Conservation (phyloP, 2,888 invertebrate species). For the Drosophila nigricruria region DNA sequence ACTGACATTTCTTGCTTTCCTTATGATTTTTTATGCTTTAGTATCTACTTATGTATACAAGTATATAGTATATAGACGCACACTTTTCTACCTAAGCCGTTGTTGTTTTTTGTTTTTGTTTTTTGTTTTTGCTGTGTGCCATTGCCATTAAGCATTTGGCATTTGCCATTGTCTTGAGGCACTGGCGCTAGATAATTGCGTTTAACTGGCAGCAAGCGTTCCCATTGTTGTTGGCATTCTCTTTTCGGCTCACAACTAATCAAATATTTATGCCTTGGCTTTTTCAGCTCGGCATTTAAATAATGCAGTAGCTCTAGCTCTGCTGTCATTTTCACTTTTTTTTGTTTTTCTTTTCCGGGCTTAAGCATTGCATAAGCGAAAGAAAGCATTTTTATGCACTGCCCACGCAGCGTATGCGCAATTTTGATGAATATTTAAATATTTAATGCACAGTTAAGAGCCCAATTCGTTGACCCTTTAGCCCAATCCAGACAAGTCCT, state of each 20-base stretch:
- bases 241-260: slow-evolving; percentile 53
- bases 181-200: slow-evolving; percentile 57
- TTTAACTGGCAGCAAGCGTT: slow-evolving; percentile 32
- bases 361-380: slow-evolving; percentile 37
- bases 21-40: slow-evolving; percentile 30
- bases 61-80: background rate
- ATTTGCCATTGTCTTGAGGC: slow-evolving; percentile 56
- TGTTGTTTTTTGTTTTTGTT: slow-evolving; percentile 9
- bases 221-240: slow-evolving; percentile 46
- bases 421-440: slow-evolving; percentile 60
- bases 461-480: slow-evolving; percentile 52
- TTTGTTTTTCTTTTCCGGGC: slow-evolving; percentile 33
- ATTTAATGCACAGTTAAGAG: slow-evolving; percentile 45
- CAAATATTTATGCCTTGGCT: slow-evolving; percentile 67
- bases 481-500: background rate
- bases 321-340: slow-evolving; percentile 58
- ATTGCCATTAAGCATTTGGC: slow-evolving; percentile 48
- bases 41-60: slow-evolving; percentile 37
- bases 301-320: slow-evolving; percentile 43
- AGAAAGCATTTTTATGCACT: slow-evolving; percentile 24
- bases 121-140: slow-evolving; percentile 14
- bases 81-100: slow-evolving; percentile 34
- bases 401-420: slow-evolving; percentile 63
- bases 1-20: slow-evolving; percentile 34
- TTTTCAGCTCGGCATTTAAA: slow-evolving; percentile 40